Evolutionary conservation across 2,113 vertebrate genomes (phyloP).

Genomic region (Phrynosoma platyrhinos): DNA sequence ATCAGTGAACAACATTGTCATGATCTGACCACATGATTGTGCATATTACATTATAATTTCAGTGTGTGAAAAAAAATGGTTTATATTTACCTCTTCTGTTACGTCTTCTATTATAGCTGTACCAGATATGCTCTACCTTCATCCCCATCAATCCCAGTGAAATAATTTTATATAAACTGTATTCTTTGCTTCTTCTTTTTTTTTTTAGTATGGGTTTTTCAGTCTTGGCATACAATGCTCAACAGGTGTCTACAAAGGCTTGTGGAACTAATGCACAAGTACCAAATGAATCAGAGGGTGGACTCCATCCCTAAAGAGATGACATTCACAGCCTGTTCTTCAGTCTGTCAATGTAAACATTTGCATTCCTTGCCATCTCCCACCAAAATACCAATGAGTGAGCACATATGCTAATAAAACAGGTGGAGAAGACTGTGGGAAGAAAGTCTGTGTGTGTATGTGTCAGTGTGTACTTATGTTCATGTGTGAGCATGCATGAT

Average conservation of each 20-base stretch:
- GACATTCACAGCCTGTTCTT: conserved; percentile 56
- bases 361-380: conserved; percentile 25
- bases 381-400: conserved; percentile 16
- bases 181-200: conserved; percentile 30
- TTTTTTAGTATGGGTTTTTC: conserved; percentile 21
- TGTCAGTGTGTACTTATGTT: too few species aligned
- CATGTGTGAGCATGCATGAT: background rate
- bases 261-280: conserved; percentile 50
- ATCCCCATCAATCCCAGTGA: conserved; percentile 32
- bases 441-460: background rate
- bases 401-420: conserved; percentile 12
- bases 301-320: conserved; percentile 34
- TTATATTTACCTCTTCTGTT: too few species aligned
- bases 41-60: background rate
- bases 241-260: background rate
- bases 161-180: conserved; percentile 46
- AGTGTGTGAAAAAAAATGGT: background rate
- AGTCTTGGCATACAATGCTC: conserved; percentile 37
- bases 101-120: background rate
- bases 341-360: conserved; percentile 27
- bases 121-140: conserved; percentile 17
- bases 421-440: conserved; percentile 30
- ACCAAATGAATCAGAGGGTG: conserved; percentile 43
- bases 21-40: background rate
- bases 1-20: background rate